Evolutionary conservation across 2,888 invertebrate genomes (phyloP).

Genomic region (Synergus itoensis): DNA sequence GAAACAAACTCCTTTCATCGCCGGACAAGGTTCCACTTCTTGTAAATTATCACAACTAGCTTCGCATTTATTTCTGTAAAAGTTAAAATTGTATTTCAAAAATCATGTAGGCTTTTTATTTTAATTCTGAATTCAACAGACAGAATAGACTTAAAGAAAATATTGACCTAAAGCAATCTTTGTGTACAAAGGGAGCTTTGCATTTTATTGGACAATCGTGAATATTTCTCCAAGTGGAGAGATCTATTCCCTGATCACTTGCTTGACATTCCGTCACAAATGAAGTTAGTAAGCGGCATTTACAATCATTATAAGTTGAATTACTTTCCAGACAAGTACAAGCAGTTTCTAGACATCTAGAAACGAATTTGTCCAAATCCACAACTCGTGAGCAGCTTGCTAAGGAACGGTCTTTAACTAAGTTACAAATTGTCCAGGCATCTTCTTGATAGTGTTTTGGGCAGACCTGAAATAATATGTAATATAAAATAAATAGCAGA

Average conservation of each 20-base stretch:
- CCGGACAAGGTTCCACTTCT: constrained; percentile 82
- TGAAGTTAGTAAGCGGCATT: constrained; percentile 85
- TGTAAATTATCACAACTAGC: constrained; percentile 85
- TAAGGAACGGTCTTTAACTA: constrained; percentile 84
- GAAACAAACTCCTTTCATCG: constrained; percentile 85
- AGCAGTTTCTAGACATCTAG: constrained; percentile 86
- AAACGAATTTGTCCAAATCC: constrained; percentile 85
- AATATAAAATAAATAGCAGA: neutral
- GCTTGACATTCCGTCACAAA: constrained; percentile 88
- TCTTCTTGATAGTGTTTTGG: constrained; percentile 82
- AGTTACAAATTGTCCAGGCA: constrained; percentile 85
- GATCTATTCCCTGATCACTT: constrained; percentile 81
- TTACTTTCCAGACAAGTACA: constrained; percentile 85
- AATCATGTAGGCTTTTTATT: neutral
- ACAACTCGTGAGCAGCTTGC: constrained; percentile 83
- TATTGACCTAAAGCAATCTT: constrained; percentile 87
- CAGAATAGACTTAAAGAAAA: neutral
- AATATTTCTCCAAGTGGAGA: constrained; percentile 85
- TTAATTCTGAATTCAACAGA: constrained; percentile 23
- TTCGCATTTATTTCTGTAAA: constrained; percentile 82
- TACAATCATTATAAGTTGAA: constrained; percentile 80
- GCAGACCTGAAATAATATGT: constrained; percentile 76
- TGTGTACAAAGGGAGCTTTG: constrained; percentile 87
- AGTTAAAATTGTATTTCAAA: neutral
- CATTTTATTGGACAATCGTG: constrained; percentile 87